Evolutionary conservation across 2,113 vertebrate genomes (phyloP).

Genomic region (Takifugu flavidus): DNA sequence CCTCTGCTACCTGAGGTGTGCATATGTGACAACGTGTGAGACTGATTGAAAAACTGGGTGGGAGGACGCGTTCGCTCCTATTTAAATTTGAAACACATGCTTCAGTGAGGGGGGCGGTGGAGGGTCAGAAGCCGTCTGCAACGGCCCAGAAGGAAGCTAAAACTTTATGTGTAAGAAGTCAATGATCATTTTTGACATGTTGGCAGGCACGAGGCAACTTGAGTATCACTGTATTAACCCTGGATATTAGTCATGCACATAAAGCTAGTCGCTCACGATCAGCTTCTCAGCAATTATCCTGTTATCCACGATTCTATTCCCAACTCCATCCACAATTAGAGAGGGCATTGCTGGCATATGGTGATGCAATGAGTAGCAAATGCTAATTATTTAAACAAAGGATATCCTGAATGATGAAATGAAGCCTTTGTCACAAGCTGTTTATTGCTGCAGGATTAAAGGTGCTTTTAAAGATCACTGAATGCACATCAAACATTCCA

Average conservation of each 20-base stretch:
- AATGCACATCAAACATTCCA: no score
- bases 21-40: constrained; percentile 32
- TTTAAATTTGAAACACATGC: constrained; percentile 57
- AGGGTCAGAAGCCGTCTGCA: constrained; percentile 22
- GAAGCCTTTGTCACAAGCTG: no score
- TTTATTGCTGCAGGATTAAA: neutral
- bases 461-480: neutral
- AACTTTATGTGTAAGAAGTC: constrained; percentile 6
- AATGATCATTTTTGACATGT: constrained; percentile 20
- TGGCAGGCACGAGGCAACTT: constrained; percentile 13
- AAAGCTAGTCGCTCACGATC: neutral
- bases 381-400: no score
- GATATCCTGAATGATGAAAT: no score
- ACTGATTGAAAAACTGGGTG: constrained; percentile 22
- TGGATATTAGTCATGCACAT: neutral
- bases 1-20: constrained; percentile 46
- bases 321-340: no score
- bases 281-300: neutral
- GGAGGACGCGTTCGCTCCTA: constrained; percentile 11
- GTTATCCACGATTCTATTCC: no score
- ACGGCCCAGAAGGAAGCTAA: constrained; percentile 6
- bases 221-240: neutral
- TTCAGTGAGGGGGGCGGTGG: constrained; percentile 11
- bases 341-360: no score
- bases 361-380: no score